Evolutionary conservation across 2,888 invertebrate species (phyloP).

Genomic region (Hyposoter dolosus): DNA sequence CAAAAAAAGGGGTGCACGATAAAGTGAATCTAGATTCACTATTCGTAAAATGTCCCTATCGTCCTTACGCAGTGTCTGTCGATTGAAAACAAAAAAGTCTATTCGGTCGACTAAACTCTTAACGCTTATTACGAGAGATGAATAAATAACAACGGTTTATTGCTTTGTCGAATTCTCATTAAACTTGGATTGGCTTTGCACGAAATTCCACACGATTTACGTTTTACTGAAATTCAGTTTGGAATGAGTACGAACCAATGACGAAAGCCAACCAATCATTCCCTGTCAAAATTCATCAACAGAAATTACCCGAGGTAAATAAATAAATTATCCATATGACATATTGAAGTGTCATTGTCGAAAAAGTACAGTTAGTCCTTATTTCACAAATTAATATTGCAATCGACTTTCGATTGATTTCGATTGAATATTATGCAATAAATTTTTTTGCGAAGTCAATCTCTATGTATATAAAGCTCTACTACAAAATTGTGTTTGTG

Average conservation of each 20-base stretch:
- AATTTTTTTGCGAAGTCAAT: too few species aligned
- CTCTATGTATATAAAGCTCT: too few species aligned
- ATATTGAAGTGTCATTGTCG: not conserved
- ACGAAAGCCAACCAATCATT: not conserved
- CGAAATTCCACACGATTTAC: not conserved
- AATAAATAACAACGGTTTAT: not conserved
- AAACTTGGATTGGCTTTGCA: not conserved
- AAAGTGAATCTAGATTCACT: constrained; percentile 12
- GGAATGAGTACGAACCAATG: not conserved
- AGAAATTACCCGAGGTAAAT: not conserved
- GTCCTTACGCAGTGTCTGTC: not conserved
- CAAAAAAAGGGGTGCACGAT: not conserved
- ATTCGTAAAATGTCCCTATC: not conserved
- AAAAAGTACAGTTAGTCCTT: not conserved
- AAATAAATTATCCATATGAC: not conserved
- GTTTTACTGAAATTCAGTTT: not conserved
- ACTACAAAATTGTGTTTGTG: too few species aligned
- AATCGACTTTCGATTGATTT: too few species aligned
- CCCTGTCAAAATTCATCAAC: not conserved
- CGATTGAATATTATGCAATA: too few species aligned
- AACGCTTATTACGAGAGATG: not conserved
- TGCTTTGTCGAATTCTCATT: not conserved
- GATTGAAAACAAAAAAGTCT: not conserved
- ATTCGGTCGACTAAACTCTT: too few species aligned
- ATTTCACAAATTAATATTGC: not conserved